Evolutionary conservation across 2,797 vertebrate genomes (phyloP), one percentile per base, ranked within the genome.

Genomic region (Loriculus beryllinus): DNA sequence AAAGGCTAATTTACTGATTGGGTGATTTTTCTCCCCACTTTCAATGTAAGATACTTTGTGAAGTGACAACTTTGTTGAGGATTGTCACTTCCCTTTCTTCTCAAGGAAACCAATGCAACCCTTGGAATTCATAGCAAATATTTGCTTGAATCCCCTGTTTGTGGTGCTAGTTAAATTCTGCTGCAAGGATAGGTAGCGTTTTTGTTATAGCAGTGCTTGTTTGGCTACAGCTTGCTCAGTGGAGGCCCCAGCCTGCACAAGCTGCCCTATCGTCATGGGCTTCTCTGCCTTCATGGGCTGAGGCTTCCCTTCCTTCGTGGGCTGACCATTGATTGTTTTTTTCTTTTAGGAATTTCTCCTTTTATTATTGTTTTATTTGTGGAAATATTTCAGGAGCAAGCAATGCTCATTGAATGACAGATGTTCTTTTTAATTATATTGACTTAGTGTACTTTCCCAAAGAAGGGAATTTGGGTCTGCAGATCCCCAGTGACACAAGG

Each of bases 11-110:
- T 83, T 93, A 88, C 64, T 79, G 77, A 52, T 54, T 37, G 51
- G 83, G 48, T 65, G 75, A 47, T 94, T 88, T 93, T 86, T 70
- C 88, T 92, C 81, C 67, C 25, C 57, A 33, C 72, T 91, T 78
- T 47, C 49, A 75, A 9, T 7, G 6, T 1, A 76, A 54, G 90
- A 37, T 8, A 2, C 68, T 67, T 92, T 26, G 31, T 47, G 47
- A 70, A 92, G 88, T 79, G 72, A 45, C 64, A 6, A 64, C 54
- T 74, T 88, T 51, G 20, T 29, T 56, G 33, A 18, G 17, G 5
- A 40, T 84, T 82, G 59, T 71, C 52, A 4, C 78, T 92, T 88
- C 22, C 67, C 39, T 80, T 95, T 76, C 88, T 57, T 67, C 78
- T 22, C 3, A 3, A 67, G 60, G 72, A 78, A 48, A n/a, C 42